Conservation (phyloP, 2,888 invertebrate genomes). For the Mimachlamys varia region DNA sequence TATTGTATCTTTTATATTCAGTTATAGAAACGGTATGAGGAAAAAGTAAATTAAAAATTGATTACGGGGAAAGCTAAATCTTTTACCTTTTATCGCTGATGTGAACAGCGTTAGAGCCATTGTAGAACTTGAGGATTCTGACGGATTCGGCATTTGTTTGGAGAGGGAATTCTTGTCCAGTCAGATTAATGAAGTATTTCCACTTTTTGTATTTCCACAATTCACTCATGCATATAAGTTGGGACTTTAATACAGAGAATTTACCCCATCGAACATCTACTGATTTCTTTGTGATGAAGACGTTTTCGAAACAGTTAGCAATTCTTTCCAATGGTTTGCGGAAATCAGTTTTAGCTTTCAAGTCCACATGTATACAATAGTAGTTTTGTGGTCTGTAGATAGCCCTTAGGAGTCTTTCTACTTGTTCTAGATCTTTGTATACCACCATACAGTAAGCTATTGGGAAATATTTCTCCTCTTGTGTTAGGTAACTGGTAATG, state of each 20-base stretch:
- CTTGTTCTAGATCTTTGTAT: conserved; percentile 63
- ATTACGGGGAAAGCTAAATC: too few relatives aligned
- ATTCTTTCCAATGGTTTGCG: conserved; percentile 54
- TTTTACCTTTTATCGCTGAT: conserved; percentile 60
- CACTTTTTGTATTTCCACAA: conserved; percentile 65
- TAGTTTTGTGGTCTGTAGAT: conserved; percentile 74
- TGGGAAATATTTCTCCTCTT: conserved; percentile 63
- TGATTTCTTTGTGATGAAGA: conserved; percentile 61
- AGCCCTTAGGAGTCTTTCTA: conserved; percentile 67
- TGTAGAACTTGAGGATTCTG: conserved; percentile 67
- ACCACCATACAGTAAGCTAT: conserved; percentile 70
- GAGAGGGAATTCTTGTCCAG: conserved; percentile 77
- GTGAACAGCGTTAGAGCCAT: conserved; percentile 75
- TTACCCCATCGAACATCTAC: conserved; percentile 71
- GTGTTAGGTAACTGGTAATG: conserved; percentile 54
- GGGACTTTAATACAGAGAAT: conserved; percentile 70
- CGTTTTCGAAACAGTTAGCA: conserved; percentile 68
- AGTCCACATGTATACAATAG: conserved; percentile 75
- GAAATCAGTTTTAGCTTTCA: conserved; percentile 54
- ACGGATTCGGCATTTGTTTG: conserved; percentile 77
- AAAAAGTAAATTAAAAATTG: too few relatives aligned
- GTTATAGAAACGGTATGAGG: too few relatives aligned
- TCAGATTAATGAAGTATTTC: conserved; percentile 79
- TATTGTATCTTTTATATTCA: too few relatives aligned
- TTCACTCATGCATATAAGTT: conserved; percentile 71